Conservation (phyloP, 2,888 invertebrate genomes). For the Selenia dentaria region DNA sequence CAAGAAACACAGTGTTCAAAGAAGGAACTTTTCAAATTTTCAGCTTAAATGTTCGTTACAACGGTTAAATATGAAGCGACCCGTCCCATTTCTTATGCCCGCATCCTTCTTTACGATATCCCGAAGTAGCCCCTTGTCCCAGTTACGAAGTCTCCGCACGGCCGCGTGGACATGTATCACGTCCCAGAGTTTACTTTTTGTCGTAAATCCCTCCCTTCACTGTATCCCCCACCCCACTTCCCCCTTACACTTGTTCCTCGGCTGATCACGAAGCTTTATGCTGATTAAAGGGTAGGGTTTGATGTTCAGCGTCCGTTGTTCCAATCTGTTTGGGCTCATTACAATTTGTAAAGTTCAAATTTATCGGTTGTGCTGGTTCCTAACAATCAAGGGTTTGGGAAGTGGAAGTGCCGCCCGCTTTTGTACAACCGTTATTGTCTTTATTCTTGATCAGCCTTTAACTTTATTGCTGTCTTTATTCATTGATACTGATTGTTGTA, state of each 20-base stretch:
- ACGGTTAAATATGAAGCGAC: too few species aligned
- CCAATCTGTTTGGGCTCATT: constrained; percentile 17
- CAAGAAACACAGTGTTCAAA: too few species aligned
- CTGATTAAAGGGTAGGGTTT: constrained; percentile 14
- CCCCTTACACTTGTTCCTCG: constrained; percentile 7
- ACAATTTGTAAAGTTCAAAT: constrained; percentile 10
- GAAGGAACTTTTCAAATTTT: too few species aligned
- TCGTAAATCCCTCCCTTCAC: constrained; percentile 11
- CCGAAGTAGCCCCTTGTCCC: background rate
- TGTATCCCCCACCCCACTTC: background rate
- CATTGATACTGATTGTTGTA: too few species aligned
- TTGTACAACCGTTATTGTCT: too few species aligned
- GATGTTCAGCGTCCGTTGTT: constrained; percentile 7
- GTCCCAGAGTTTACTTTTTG: constrained; percentile 19
- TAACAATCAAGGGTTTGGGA: too few species aligned
- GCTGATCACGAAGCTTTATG: constrained; percentile 11
- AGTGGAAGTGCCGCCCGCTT: too few species aligned
- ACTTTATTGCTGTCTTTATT: too few species aligned
- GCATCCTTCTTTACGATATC: too few species aligned
- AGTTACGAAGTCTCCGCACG: constrained; percentile 9
- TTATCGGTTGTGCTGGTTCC: background rate
- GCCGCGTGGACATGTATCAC: constrained; percentile 14
- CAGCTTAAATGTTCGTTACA: too few species aligned
- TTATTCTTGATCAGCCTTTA: too few species aligned
- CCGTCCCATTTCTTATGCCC: too few species aligned